Percentiles rank a stretch among this genome's conserved stretches.
phyloP scores from a whole-genome alignment of 2,797 vertebrate genomes.

The Alauda arvensis region DNA sequence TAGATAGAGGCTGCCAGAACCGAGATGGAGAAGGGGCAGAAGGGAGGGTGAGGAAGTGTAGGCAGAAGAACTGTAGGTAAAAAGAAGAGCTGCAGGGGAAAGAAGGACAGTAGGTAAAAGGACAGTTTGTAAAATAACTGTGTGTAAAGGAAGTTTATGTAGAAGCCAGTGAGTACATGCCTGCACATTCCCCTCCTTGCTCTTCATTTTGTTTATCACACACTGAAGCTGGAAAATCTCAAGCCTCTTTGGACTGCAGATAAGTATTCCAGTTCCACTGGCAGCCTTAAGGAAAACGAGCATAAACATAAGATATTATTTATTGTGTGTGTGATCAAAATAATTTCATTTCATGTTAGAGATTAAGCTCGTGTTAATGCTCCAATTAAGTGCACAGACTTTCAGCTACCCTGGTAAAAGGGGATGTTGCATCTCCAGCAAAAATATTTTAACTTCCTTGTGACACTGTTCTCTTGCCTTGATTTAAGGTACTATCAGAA shows the following conservation, averaged over 20 bases:
- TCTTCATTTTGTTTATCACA: neutral
- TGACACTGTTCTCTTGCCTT: neutral
- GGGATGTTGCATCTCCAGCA: neutral
- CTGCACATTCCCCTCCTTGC: neutral
- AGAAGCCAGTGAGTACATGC: neutral
- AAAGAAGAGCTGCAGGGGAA: neutral
- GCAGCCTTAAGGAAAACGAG: neutral
- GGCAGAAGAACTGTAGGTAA: neutral
- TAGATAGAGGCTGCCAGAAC: neutral
- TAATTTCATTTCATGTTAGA: neutral
- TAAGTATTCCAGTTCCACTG: neutral
- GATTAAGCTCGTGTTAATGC: neutral
- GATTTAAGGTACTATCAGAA: neutral
- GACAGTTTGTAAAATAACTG: neutral
- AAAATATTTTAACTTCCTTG: neutral
- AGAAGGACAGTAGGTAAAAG: neutral
- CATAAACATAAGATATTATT: neutral
- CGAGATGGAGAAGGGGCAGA: neutral
- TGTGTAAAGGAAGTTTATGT: neutral
- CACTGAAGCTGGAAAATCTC: slow-evolving; percentile 23
- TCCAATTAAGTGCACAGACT: neutral
- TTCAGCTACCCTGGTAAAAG: neutral
- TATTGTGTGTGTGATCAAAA: neutral
- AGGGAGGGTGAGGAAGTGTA: neutral
- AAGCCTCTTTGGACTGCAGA: neutral